Base-by-base conservation (phyloP, 1,140 invertebrate genomes). In the Pinna nobilis region DNA sequence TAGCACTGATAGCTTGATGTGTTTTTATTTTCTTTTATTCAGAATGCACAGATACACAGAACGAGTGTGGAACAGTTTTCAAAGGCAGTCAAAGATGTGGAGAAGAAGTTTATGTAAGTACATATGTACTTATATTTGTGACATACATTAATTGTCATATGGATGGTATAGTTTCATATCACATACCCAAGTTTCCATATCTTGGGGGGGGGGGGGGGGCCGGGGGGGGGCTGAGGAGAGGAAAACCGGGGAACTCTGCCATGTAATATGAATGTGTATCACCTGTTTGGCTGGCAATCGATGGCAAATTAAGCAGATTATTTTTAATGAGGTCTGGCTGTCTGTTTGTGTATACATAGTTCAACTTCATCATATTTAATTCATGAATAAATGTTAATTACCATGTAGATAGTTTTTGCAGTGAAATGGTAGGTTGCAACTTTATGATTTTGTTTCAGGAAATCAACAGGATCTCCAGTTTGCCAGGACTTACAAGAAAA, bases 401-500 rank as follows among this genome's bases (percentile, higher is more conserved):
- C 33, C 11, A 66, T 15, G 13, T 4, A 33, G 15, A 55, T 61
- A 25, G 15, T 63, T 47, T 23, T 63, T 35, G 50, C 23, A 13
- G 2, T 55, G n/a, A 44, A 3, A 20, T 66, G 11, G 37, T 51
- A 0, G 23, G 28, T 25, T 47, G 28, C 2, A 35, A 39, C 5
- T 51, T 37, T 51, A 41, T 55, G 39, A 61, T 61, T 57, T 64
- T 49, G 2, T 67, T 59, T 3, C 73, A 86, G 85, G 47, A 83
- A 83, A 28, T 76, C 82, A 49, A 82, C 81, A 13, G 77, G 73
- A 41, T 79, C 80, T 1, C 86, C 87, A 15, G 80, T 86, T 3
- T 88, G 87, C 70, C 74, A 83, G 41, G 83, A 87, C 23, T 71
- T 83, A 9, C 76, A 87, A 72, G 60, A 75, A 18, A 76, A 82